phyloP scores from a whole-genome alignment of 2,888 invertebrate species.

The Drosophila buzzatii region DNA sequence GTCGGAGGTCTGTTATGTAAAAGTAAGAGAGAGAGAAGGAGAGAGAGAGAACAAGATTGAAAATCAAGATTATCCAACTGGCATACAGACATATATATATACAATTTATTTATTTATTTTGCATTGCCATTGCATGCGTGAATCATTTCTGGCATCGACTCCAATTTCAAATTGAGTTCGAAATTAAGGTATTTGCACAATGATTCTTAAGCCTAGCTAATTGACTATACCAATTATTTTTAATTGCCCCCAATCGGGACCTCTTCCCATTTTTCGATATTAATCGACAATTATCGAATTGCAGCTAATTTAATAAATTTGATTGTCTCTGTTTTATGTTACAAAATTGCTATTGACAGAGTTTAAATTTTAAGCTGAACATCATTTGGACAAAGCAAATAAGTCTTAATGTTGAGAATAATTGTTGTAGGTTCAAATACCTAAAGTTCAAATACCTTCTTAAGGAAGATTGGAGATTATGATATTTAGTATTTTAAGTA shows the following conservation, averaged over 20 bases:
- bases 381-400: not conserved
- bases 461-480: not conserved
- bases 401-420: not conserved
- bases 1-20: constrained; percentile 58
- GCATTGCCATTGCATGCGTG: constrained; percentile 1
- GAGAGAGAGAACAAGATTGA: not conserved
- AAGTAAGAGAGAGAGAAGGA: not conserved
- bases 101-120: not conserved
- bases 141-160: not conserved
- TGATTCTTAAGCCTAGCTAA: not conserved
- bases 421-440: not conserved
- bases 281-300: not conserved
- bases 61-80: constrained; percentile 19
- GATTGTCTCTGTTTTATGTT: not conserved
- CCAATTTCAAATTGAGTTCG: not conserved
- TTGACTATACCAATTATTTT: not conserved
- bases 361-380: no score
- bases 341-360: not conserved
- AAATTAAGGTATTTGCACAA: not conserved
- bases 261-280: not conserved
- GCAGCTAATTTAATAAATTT: not conserved
- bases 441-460: no score
- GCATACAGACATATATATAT: not conserved
- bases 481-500: not conserved
- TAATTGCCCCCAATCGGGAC: not conserved